Evolutionary conservation across 1,140 invertebrate species (phyloP), one percentile per base, ranked within the genome.

Genomic region (Scylla paramamosain): DNA sequence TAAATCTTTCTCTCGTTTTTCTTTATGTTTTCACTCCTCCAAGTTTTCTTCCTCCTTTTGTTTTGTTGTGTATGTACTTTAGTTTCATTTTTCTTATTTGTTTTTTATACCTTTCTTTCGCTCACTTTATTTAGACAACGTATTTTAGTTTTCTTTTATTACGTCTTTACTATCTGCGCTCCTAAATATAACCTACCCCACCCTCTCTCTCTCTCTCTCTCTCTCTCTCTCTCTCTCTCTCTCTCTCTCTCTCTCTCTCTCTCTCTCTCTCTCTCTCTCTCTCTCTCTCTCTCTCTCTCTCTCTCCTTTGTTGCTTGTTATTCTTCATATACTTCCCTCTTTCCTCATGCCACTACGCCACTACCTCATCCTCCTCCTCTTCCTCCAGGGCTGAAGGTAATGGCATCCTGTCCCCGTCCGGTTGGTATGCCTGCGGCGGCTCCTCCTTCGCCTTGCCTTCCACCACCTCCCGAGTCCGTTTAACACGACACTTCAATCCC

Each of bases 401-500:
- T 59, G 52, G 52, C 52, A 20, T 59, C 52, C 16, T 59, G 52
- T 59, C 52, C 52, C 52, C 52, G 52, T 59, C 52, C 16, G 52
- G 12, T 39, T 39, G 39, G 39, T 39, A 39, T 59, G 52, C 16
- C 52, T 4, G 52, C 52, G 12, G 52, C 52, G 52, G 10, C 52
- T 12, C 52, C 67, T n/a, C 25, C 67, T 7, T 77, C 67, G n/a
- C 67, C 67, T 8, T 77, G 67, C n/a, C 67, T 77, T n/a, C 67
- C 67, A n/a, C 6, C 67, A 8, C 10, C 67, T 6, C 67, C 12
- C 67, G 20, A 77, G 67, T 77, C 67, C 67, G 52, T 59, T 77
- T 77, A 77, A 77, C 67, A 77, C 67, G 67, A 77, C n/a, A n/a
- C 67, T 77, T 77, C 67, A 77, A 77, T 77, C 67, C 67, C n/a